Evolutionary conservation across 2,797 vertebrate species (phyloP).

Genomic region (Silurus lanzhouensis): DNA sequence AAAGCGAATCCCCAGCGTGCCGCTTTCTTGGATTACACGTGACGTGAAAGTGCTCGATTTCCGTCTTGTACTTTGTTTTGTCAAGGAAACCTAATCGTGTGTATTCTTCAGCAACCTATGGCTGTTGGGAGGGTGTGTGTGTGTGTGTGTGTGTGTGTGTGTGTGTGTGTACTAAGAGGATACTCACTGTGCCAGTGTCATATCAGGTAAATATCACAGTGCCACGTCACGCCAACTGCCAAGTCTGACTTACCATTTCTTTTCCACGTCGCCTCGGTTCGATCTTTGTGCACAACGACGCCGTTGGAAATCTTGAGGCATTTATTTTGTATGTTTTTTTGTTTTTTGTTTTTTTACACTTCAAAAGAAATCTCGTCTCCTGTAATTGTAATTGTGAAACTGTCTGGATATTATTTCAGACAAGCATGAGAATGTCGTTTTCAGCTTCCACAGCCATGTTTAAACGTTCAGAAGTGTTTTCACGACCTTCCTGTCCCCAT

Average conservation of each 20-base stretch:
- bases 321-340: not conserved
- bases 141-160: not conserved
- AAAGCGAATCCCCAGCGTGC: conserved; percentile 9
- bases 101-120: not conserved
- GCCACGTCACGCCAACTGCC: conserved; percentile 53
- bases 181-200: conserved; percentile 41
- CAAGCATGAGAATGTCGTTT: conserved; percentile 71
- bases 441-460: conserved; percentile 73
- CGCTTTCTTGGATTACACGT: conserved; percentile 11
- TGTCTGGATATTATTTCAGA: conserved; percentile 55
- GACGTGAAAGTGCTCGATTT: conserved; percentile 1
- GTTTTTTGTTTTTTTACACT: not conserved
- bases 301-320: conserved; percentile 4
- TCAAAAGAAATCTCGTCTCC: conserved; percentile 52
- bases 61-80: not conserved
- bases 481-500: conserved; percentile 76
- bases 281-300: conserved; percentile 43
- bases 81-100: not conserved
- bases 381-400: conserved; percentile 58
- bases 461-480: conserved; percentile 69
- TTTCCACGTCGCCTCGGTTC: conserved; percentile 51
- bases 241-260: conserved; percentile 20
- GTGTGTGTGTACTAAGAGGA: conserved; percentile 14
- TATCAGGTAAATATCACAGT: conserved; percentile 42
- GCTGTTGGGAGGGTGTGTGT: not conserved